phyloP scores from a whole-genome alignment of 2,113 vertebrate species.

The Anas platyrhynchos region DNA sequence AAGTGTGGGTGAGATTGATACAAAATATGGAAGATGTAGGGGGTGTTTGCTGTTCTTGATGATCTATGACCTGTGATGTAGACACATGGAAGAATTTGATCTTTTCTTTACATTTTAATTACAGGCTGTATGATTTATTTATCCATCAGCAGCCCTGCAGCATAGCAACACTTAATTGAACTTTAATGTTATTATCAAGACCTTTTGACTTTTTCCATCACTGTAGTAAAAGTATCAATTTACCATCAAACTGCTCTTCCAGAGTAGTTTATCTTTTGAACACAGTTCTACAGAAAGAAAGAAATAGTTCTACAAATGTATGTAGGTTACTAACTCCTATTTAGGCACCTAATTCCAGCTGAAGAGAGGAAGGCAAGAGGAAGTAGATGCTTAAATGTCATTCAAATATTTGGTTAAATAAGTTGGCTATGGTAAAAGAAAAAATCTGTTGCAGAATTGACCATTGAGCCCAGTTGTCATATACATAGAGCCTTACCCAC shows the following conservation, averaged over 20 bases:
- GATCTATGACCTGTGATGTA: neutral
- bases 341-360: neutral
- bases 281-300: neutral
- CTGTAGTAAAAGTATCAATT: neutral
- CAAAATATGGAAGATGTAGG: neutral
- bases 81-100: neutral
- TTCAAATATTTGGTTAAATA: neutral
- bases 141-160: neutral
- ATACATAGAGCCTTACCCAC: accelerated
- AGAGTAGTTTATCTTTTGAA: neutral
- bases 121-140: neutral
- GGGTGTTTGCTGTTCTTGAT: neutral
- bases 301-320: neutral
- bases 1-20: neutral
- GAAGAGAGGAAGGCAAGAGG: neutral
- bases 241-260: neutral
- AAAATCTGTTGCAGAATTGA: neutral
- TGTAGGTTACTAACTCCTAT: neutral
- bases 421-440: neutral
- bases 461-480: neutral
- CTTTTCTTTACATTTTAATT: slow-evolving; percentile 14
- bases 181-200: neutral
- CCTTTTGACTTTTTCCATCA: neutral
- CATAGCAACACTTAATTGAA: neutral
- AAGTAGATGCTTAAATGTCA: neutral